A percentile compares a stretch with the other conserved stretches of the same genome.
phyloP scores from a whole-genome alignment of 35 echinoderm and acorn worm species.

The Amphiura filiformis region DNA sequence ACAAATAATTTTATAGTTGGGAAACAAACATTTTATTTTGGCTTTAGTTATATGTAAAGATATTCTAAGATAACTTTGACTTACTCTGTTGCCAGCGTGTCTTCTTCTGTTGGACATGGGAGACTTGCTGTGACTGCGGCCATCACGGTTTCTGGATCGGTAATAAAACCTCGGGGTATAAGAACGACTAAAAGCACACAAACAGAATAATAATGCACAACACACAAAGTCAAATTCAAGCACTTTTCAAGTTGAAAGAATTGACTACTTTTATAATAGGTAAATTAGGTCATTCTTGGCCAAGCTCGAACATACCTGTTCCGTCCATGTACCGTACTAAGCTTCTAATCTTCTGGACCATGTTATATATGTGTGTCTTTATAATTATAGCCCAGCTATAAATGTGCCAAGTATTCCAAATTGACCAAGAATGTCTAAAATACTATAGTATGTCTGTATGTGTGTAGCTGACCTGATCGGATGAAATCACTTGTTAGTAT shows the following conservation, averaged over 20 bases:
- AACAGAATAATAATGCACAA: background rate
- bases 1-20: too few relatives aligned
- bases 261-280: too few relatives aligned
- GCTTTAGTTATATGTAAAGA: too few relatives aligned
- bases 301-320: too few relatives aligned
- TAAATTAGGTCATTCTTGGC: background rate
- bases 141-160: slow-evolving; percentile 6
- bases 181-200: background rate
- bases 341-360: background rate
- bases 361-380: background rate
- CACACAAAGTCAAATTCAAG: background rate
- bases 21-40: too few relatives aligned
- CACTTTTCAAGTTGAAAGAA: too few relatives aligned
- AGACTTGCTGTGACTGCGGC: slow-evolving; percentile 67
- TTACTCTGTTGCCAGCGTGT: slow-evolving; percentile 79
- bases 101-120: slow-evolving; percentile 89
- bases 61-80: too few relatives aligned
- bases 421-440: too few relatives aligned
- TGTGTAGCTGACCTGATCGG: too few relatives aligned
- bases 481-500: too few relatives aligned
- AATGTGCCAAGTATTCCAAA: too few relatives aligned
- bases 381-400: background rate
- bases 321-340: background rate
- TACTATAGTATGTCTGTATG: too few relatives aligned
- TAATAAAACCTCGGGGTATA: background rate